Percentiles rank a stretch among this genome's conserved stretches.
These are phyloP conservation scores for Anomalospiza imberbis DNA, from an alignment of 2,797 vertebrate species.

Conservation along the genomic window DNA sequence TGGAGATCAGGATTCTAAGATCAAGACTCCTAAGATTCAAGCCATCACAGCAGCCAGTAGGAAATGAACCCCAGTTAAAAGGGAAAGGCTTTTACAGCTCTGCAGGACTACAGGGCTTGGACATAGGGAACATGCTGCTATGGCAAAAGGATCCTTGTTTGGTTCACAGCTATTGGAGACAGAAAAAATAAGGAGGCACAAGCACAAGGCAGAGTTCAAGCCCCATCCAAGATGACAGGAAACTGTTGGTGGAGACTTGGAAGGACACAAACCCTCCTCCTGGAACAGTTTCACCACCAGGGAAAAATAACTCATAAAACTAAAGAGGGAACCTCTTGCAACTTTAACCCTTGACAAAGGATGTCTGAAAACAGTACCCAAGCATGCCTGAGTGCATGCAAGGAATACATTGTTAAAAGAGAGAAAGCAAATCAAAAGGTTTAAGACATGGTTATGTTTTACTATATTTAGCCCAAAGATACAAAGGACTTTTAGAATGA, in stretches of 20 bases:
- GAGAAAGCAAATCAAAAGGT: background rate
- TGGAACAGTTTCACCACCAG: background rate
- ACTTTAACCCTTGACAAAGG: background rate
- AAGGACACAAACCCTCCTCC: background rate
- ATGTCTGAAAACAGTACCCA: background rate
- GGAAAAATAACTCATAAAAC: background rate
- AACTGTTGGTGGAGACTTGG: background rate
- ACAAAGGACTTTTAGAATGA: background rate
- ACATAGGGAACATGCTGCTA: background rate
- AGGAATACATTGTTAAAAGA: background rate
- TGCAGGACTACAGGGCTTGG: background rate
- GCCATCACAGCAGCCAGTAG: background rate
- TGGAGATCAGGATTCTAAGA: constrained; percentile 21
- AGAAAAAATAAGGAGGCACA: background rate
- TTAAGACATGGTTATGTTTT: background rate
- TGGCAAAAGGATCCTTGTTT: background rate
- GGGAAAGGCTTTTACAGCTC: constrained; percentile 1
- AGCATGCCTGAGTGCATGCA: background rate
- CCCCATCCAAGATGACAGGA: background rate
- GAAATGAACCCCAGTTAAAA: background rate
- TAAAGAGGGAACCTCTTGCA: background rate
- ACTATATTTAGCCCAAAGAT: background rate
- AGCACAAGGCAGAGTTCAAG: background rate
- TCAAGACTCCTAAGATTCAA: background rate
- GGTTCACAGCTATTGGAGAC: background rate